Evolutionary conservation across 2,797 vertebrate species (phyloP).

Genomic region (Pantherophis vulpinus): DNA sequence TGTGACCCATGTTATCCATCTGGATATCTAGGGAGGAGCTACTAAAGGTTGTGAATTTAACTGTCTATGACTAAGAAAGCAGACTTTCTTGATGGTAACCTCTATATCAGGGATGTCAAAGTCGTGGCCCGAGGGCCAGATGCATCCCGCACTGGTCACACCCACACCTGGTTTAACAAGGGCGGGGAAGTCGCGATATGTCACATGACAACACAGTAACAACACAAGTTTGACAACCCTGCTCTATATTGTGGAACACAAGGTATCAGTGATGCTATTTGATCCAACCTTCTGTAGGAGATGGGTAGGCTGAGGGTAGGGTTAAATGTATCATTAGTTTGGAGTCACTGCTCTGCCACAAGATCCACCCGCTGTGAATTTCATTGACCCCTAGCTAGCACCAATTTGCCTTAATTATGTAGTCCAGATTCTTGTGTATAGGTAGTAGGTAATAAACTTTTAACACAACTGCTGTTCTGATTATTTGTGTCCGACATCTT

Average conservation of each 20-base stretch:
- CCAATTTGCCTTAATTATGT: not conserved
- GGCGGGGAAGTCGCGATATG: fast-evolving
- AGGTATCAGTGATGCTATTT: not conserved
- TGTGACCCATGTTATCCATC: no score
- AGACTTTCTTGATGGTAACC: no score
- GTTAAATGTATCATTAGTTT: not conserved
- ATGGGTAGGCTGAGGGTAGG: not conserved
- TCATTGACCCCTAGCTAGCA: not conserved
- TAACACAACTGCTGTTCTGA: not conserved
- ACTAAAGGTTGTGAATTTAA: no score
- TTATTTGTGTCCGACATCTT: not conserved
- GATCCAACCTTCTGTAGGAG: not conserved
- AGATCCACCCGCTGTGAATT: not conserved
- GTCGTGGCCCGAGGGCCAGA: no score
- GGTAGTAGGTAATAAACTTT: not conserved
- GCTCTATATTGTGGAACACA: not conserved
- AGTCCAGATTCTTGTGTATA: not conserved
- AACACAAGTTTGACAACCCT: no score
- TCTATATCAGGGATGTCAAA: no score
- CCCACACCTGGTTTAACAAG: no score
- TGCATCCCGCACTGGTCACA: no score
- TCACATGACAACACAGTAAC: no score
- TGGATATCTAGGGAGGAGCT: no score
- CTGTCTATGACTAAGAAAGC: no score
- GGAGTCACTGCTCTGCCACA: not conserved